Evolutionary conservation across 1,140 invertebrate species (phyloP).

Genomic region (Ceratitis capitata): DNA sequence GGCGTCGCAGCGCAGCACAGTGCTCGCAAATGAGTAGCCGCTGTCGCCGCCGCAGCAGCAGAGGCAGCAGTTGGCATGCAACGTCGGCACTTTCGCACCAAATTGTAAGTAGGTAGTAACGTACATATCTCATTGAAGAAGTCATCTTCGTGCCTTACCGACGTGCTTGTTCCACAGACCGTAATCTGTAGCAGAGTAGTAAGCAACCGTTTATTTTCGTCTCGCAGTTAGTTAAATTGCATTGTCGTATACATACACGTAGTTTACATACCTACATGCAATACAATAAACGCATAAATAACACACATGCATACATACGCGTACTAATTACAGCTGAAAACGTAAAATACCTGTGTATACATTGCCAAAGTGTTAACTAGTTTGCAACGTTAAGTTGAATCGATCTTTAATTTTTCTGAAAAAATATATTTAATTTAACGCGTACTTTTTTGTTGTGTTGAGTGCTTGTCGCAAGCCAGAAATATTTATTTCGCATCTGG

Average conservation of each 20-base stretch:
- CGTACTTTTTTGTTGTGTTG: not conserved
- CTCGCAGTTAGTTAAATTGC: constrained; percentile 31
- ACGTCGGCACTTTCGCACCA: not conserved
- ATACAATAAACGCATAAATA: not conserved
- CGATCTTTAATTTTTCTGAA: not conserved
- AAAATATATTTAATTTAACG: not conserved
- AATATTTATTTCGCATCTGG: no score
- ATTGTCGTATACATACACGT: not conserved
- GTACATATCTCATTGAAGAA: constrained; percentile 38
- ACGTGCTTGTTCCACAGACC: constrained; percentile 9
- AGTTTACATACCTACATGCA: no score
- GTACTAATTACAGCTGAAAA: not conserved
- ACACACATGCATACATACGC: not conserved
- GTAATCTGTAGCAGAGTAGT: constrained; percentile 33
- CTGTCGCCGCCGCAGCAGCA: not conserved
- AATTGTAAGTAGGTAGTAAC: constrained; percentile 13
- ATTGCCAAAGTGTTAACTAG: constrained; percentile 30
- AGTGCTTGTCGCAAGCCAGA: not conserved
- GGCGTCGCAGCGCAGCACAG: not conserved
- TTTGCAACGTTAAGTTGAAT: constrained; percentile 21
- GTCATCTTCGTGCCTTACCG: constrained; percentile 38
- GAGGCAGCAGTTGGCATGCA: not conserved
- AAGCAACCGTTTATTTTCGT: constrained; percentile 35
- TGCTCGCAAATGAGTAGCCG: not conserved
- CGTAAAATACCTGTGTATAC: not conserved